These are phyloP conservation scores for Bombus impatiens DNA, from an alignment of 1,140 invertebrate genomes.

Conservation along the genomic window DNA sequence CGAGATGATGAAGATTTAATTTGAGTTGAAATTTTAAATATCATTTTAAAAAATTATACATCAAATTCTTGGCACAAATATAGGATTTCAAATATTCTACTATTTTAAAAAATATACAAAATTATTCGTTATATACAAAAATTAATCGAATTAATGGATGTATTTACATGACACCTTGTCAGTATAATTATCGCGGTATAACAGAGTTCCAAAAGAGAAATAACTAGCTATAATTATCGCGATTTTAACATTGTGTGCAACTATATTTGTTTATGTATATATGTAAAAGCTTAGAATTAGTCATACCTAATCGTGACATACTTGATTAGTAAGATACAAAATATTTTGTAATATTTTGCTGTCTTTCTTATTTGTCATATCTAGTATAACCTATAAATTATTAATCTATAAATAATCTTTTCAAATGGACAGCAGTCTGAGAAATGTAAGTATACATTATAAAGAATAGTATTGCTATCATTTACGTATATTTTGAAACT, in stretches of 20 bases:
- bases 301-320: not conserved
- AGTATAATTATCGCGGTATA: too few relatives aligned
- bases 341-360: not conserved
- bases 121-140: too few relatives aligned
- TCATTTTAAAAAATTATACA: not conserved
- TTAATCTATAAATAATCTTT: not conserved
- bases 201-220: too few relatives aligned
- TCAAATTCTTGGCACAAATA: not conserved
- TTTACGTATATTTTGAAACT: not conserved
- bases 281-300: slow-evolving; percentile 2
- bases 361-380: not conserved
- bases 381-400: not conserved
- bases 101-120: too few relatives aligned
- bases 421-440: not conserved
- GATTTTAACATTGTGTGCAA: not conserved
- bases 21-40: not conserved
- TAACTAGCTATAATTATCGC: not conserved
- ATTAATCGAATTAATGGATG: too few relatives aligned
- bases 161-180: too few relatives aligned
- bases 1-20: not conserved
- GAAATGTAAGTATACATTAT: slow-evolving; percentile 30
- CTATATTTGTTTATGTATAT: not conserved
- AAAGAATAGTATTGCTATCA: not conserved
- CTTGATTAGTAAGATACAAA: not conserved
- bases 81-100: not conserved